These are phyloP conservation scores for Andrena camellia DNA, from an alignment of 2,888 invertebrate genomes.

Conservation along the genomic window DNA sequence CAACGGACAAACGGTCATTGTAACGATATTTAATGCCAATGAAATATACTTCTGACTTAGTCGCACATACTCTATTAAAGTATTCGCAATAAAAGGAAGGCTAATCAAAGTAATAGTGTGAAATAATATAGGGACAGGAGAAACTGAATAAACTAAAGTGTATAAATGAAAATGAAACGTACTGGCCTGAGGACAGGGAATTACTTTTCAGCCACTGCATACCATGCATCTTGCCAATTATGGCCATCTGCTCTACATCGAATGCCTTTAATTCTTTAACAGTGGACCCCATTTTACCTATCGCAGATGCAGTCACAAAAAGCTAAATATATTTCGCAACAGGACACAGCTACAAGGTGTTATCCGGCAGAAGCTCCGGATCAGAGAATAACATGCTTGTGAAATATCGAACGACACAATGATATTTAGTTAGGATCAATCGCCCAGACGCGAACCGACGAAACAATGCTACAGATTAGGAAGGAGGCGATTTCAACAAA, in stretches of 20 bases:
- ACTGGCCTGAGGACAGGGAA: constrained; percentile 62
- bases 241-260: constrained; percentile 51
- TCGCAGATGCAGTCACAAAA: constrained; percentile 50
- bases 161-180: constrained; percentile 59
- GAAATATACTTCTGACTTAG: background rate
- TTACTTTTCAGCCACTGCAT: constrained; percentile 77
- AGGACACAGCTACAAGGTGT: constrained; percentile 19
- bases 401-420: background rate
- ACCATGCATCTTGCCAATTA: constrained; percentile 70
- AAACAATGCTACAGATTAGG: background rate
- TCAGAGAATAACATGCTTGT: background rate
- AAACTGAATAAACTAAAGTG: constrained; percentile 39
- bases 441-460: constrained; percentile 3
- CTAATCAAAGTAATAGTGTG: background rate
- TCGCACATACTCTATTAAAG: background rate
- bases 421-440: background rate
- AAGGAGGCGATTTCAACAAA: background rate
- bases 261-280: constrained; percentile 52
- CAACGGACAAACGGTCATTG: background rate
- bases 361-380: background rate
- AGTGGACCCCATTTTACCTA: constrained; percentile 68
- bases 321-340: constrained; percentile 33
- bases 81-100: background rate
- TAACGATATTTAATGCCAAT: background rate
- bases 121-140: constrained; percentile 16